These are phyloP conservation scores for Leucozona laternaria DNA, from an alignment of 2,888 invertebrate species.

Conservation along the genomic window DNA sequence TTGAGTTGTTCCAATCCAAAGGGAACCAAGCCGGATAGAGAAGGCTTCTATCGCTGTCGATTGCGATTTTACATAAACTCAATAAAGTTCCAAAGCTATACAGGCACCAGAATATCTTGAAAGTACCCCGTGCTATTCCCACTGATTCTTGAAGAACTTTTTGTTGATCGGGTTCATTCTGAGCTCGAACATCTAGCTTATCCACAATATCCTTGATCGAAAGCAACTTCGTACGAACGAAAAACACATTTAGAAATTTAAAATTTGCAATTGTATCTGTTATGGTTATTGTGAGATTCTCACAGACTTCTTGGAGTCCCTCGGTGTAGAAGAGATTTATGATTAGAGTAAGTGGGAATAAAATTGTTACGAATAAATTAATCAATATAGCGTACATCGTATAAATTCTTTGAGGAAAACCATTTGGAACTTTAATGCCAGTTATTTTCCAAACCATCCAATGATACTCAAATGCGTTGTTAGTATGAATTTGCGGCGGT, in stretches of 20 bases:
- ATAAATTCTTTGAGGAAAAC: conserved; percentile 66
- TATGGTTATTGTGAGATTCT: conserved; percentile 80
- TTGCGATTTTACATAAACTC: conserved; percentile 78
- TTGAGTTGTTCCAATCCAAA: conserved; percentile 78
- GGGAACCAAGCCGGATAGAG: conserved; percentile 82
- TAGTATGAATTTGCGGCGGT: conserved; percentile 71
- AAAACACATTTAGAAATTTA: conserved; percentile 80
- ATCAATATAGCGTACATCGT: conserved; percentile 76
- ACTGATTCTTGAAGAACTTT: conserved; percentile 76
- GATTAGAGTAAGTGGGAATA: conserved; percentile 80
- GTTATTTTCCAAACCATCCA: conserved; percentile 81
- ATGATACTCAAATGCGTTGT: conserved; percentile 79
- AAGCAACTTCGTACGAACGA: conserved; percentile 78
- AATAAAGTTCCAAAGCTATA: conserved; percentile 78
- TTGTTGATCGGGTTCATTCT: conserved; percentile 73
- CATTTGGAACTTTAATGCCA: conserved; percentile 78
- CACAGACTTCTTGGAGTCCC: conserved; percentile 79
- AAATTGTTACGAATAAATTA: conserved; percentile 79
- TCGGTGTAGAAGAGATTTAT: conserved; percentile 78
- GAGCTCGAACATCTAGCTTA: conserved; percentile 75
- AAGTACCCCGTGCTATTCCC: conserved; percentile 75
- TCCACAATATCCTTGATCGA: conserved; percentile 76
- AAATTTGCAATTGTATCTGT: conserved; percentile 80
- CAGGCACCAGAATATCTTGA: conserved; percentile 78
- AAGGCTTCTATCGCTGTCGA: conserved; percentile 76